Evolutionary conservation across 2,113 vertebrate genomes (phyloP).

Genomic region (Phrynocephalus versicolor): DNA sequence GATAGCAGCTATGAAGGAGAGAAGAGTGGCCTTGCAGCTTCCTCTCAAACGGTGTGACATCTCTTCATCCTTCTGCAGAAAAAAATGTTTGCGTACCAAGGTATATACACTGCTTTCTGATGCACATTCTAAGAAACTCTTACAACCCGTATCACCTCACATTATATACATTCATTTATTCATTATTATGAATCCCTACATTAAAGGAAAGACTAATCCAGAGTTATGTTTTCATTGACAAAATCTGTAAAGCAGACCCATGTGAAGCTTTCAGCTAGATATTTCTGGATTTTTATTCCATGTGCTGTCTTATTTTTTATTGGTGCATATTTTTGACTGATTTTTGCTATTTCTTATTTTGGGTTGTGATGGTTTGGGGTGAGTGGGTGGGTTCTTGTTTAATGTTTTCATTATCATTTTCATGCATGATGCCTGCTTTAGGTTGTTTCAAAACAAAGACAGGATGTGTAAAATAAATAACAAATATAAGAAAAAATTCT

Average conservation of each 20-base stretch:
- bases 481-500: conserved; percentile 2
- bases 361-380: background rate
- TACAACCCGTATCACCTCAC: background rate
- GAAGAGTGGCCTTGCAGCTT: no score
- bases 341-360: background rate
- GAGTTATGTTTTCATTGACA: background rate
- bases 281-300: background rate
- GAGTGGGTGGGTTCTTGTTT: no score
- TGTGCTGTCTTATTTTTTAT: background rate
- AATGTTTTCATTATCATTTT: background rate
- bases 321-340: background rate
- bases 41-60: no score
- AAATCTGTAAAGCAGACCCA: background rate
- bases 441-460: background rate
- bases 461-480: background rate
- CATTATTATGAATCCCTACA: background rate
- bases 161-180: background rate
- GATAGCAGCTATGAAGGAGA: no score
- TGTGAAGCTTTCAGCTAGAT: background rate
- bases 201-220: background rate
- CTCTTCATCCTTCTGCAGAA: no score
- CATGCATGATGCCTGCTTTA: background rate
- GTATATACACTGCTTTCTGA: background rate
- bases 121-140: background rate
- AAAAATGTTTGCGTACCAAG: background rate